These are phyloP conservation scores for Ariopsis seemanni DNA, from an alignment of 2,113 vertebrate species.

Conservation along the genomic window DNA sequence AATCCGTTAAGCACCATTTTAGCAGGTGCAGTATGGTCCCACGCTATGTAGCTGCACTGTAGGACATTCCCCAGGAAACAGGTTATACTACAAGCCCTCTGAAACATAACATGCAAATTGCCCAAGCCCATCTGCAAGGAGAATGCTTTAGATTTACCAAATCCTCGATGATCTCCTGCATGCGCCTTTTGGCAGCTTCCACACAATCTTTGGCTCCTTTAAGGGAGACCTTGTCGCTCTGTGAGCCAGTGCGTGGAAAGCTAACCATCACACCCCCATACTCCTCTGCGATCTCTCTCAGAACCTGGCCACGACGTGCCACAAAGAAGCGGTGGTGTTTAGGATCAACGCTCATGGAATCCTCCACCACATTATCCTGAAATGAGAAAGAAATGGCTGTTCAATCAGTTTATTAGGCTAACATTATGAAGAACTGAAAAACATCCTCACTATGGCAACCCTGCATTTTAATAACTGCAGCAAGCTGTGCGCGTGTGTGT, in stretches of 20 bases:
- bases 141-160: slow-evolving; percentile 73
- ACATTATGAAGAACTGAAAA: neutral
- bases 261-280: slow-evolving; percentile 97
- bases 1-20: neutral
- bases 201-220: slow-evolving; percentile 98
- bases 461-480: neutral
- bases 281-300: slow-evolving; percentile 92
- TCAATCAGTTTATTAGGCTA: neutral
- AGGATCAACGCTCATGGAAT: slow-evolving; percentile 88
- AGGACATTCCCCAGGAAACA: too few species aligned
- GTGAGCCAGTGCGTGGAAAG: slow-evolving; percentile 88
- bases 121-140: neutral
- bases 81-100: neutral
- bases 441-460: neutral
- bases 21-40: neutral
- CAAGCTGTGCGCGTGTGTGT: neutral
- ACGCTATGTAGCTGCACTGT: neutral
- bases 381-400: neutral
- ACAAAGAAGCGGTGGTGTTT: slow-evolving; percentile 96
- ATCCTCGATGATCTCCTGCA: slow-evolving; percentile 93
- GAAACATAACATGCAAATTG: neutral
- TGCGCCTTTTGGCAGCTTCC: slow-evolving; percentile 94
- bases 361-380: slow-evolving; percentile 93
- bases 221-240: slow-evolving; percentile 91
- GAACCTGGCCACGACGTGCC: slow-evolving; percentile 89